Conservation (phyloP, 1,140 invertebrate species). For the Drosophila cardini region DNA sequence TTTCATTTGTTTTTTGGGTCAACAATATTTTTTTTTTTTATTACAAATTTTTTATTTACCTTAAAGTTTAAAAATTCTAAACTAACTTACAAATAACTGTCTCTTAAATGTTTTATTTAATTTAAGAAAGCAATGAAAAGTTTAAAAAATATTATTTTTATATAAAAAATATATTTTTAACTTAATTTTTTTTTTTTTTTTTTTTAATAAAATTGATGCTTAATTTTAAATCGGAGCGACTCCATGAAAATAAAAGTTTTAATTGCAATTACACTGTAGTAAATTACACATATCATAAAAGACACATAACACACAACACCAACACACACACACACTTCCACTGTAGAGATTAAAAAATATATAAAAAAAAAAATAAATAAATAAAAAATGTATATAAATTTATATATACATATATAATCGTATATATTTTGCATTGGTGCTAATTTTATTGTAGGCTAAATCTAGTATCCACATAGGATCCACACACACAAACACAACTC, state of each 20-base stretch:
- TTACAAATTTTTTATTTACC: neutral
- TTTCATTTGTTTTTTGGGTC: too few species aligned
- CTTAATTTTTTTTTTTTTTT: neutral
- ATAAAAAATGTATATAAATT: conserved; percentile 19
- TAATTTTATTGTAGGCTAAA: conserved; percentile 76
- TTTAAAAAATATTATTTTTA: neutral
- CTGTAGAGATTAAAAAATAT: conserved; percentile 11
- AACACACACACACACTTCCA: conserved; percentile 4
- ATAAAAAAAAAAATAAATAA: neutral
- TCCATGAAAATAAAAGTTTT: neutral
- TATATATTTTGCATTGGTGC: conserved; percentile 76
- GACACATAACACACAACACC: conserved; percentile 22
- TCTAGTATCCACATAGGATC: conserved; percentile 5
- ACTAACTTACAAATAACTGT: too few species aligned
- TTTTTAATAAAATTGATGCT: neutral
- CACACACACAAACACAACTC: conserved; percentile 1
- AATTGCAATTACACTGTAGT: conserved; percentile 50
- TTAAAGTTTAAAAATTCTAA: neutral
- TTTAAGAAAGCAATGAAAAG: too few species aligned
- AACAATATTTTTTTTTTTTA: too few species aligned
- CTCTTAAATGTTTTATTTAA: too few species aligned
- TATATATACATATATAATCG: conserved; percentile 38
- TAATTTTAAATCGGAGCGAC: too few species aligned
- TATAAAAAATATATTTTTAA: too few species aligned
- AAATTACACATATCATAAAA: conserved; percentile 69